These are phyloP conservation scores for Dermochelys coriacea DNA, from an alignment of 2,797 vertebrate genomes.

Conservation along the genomic window DNA sequence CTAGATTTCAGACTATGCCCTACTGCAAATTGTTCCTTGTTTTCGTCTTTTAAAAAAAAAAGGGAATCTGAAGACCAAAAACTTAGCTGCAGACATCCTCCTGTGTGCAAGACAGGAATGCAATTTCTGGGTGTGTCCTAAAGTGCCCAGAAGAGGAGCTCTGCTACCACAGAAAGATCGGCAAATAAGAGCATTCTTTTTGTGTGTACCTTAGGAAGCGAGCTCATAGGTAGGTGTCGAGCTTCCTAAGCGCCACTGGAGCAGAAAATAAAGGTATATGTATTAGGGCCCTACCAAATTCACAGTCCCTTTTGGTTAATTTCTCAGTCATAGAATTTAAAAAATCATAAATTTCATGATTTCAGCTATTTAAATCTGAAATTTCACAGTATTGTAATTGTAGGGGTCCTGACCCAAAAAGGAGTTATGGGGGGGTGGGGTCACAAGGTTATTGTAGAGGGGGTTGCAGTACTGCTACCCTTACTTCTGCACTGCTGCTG, in stretches of 20 bases:
- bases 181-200: background rate
- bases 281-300: background rate
- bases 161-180: background rate
- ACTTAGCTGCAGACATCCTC: background rate
- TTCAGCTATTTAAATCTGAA: too few species aligned
- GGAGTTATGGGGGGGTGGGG: too few species aligned
- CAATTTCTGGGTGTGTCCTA: background rate
- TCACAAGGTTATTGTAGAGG: too few species aligned
- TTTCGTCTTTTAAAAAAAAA: background rate
- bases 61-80: background rate
- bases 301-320: too few species aligned
- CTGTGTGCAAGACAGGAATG: background rate
- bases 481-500: too few species aligned
- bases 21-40: background rate
- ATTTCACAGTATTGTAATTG: too few species aligned
- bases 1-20: too few species aligned
- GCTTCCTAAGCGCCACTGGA: background rate
- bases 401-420: too few species aligned
- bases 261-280: background rate
- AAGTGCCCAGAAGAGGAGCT: background rate
- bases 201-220: background rate
- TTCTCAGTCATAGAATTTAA: too few species aligned
- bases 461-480: too few species aligned
- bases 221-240: background rate
- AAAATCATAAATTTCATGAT: too few species aligned